Percentiles rank a stretch among this genome's conserved stretches.
These are phyloP conservation scores for Numida meleagris DNA, from an alignment of 2,113 vertebrate genomes.

Conservation along the genomic window DNA sequence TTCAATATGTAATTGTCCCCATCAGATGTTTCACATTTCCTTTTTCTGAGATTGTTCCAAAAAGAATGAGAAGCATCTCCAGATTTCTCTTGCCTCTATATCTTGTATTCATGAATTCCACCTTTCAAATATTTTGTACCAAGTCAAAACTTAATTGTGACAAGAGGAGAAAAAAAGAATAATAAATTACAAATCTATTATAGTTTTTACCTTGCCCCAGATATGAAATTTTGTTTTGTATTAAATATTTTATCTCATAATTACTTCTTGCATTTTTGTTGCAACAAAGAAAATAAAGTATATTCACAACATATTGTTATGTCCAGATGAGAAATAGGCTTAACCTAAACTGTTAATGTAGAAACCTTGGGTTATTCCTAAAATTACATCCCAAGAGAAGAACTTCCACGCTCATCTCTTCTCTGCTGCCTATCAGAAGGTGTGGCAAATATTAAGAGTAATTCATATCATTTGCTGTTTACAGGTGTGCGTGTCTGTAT, in stretches of 20 bases:
- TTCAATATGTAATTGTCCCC: not conserved
- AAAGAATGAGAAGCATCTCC: not conserved
- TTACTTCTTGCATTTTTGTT: not conserved
- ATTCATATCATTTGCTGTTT: not conserved
- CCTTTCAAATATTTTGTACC: not conserved
- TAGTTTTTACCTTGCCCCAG: not conserved
- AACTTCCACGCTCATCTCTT: not conserved
- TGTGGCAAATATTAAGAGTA: not conserved
- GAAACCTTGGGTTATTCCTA: not conserved
- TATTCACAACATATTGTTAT: not conserved
- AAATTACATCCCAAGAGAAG: not conserved
- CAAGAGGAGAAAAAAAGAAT: not conserved
- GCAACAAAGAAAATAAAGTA: not conserved
- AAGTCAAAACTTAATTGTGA: not conserved
- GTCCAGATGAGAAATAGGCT: not conserved
- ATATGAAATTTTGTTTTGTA: not conserved
- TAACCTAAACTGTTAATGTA: not conserved
- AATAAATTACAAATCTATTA: not conserved
- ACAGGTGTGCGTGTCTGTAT: not conserved
- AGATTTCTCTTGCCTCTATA: not conserved
- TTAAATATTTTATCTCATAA: not conserved
- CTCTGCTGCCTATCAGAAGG: not conserved
- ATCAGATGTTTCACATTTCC: not conserved
- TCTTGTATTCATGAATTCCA: not conserved
- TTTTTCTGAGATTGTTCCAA: not conserved